Evolutionary conservation across 2,888 invertebrate genomes (phyloP), one percentile per base, ranked within the genome.

Genomic region (Panorpa germanica): DNA sequence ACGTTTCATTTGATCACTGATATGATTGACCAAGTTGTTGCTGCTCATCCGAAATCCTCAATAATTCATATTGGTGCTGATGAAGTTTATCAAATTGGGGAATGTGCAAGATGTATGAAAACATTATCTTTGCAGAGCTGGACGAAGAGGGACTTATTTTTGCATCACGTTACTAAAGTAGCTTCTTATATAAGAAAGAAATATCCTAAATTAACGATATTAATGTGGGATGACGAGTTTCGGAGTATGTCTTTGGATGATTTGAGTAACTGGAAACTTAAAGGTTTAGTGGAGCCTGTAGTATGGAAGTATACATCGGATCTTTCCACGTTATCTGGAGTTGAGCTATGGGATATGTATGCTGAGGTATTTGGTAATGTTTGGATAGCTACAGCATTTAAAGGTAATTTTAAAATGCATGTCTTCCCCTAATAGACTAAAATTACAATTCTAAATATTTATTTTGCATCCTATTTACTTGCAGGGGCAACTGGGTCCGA

Each of bases 161-260:
- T 72, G 4, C 48, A 62, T 28, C 75, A 81, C 43, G 59, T 78
- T 0, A 53, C 50, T n/a, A 47, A 46, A 11, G 49, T 75, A 4
- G 59, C 63, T 1, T 46, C 44, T 7, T 50, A 59, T 20, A 50
- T 73, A 3, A 56, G 52, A 32, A 41, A 45, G 8, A 49, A 54
- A 3, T 60, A 59, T 42, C 61, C 66, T 0, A 39, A 52, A 2
- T 48, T 74, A 1, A 63, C 54, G 3, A 52, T 72, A 4, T 57
- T 85, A 9, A 70, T 81, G 46, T 85, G 83, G 83, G 82, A 83
- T 41, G 85, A 86, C 43, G 77, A 82, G 63, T 61, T 83, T 31
- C 56, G 78, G 13, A 50, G 57, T 6, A 59, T 71, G 18, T 54
- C 55, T 5, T 49, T 58, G 2, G 43, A 49, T 5, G 53, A 60